phyloP scores from a whole-genome alignment of 1,140 invertebrate species.

The Ostrea denselamellosa region DNA sequence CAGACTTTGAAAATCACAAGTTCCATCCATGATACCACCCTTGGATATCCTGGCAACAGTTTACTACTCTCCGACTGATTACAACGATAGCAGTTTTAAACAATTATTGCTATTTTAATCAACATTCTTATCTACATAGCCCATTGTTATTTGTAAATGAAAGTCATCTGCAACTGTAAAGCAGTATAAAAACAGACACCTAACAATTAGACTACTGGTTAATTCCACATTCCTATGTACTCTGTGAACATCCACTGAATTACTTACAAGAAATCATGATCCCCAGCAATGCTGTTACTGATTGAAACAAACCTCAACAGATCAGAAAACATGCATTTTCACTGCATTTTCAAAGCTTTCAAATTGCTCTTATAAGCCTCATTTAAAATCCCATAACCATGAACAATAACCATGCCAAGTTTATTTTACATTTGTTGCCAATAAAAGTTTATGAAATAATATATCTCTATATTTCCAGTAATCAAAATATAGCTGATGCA shows the following conservation, averaged over 20 bases:
- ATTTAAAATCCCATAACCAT: no score
- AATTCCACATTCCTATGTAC: neutral
- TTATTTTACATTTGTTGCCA: neutral
- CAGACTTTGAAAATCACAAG: no score
- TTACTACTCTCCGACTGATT: no score
- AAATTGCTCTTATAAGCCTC: neutral
- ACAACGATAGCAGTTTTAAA: no score
- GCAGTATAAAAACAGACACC: neutral
- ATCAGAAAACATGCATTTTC: slow-evolving; percentile 5
- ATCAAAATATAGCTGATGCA: neutral
- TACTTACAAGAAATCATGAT: slow-evolving; percentile 21
- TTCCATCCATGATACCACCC: no score
- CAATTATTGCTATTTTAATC: no score
- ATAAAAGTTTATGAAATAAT: neutral
- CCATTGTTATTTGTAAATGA: neutral
- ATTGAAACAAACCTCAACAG: neutral
- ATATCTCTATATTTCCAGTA: neutral
- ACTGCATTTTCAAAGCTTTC: neutral
- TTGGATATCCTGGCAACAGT: no score
- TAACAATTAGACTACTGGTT: neutral
- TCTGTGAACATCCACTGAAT: neutral
- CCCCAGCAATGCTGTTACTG: slow-evolving; percentile 36
- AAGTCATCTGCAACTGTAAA: neutral
- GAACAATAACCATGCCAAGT: no score
- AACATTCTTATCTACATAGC: no score